Percentiles rank a stretch among this genome's conserved stretches.
phyloP scores from a whole-genome alignment of 2,113 vertebrate species.

The Campylomormyrus tamandua region DNA sequence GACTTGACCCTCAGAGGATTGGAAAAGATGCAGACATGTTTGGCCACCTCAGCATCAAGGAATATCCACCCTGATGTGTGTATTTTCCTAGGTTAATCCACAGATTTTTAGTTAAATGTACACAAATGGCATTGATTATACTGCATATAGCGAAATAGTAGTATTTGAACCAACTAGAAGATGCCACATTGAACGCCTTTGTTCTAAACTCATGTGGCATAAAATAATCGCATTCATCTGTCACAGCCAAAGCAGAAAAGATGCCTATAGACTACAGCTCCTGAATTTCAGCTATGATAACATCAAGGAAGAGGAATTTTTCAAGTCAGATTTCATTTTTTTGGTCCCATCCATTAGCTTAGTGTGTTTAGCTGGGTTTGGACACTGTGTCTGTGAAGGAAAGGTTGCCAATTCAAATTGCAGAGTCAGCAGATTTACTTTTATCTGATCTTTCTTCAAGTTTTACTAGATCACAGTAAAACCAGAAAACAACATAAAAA shows the following conservation, averaged over 20 bases:
- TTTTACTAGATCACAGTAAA: background rate
- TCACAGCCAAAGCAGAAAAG: background rate
- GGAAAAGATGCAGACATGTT: background rate
- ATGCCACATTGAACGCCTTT: background rate
- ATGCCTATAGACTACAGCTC: background rate
- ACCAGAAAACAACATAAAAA: background rate
- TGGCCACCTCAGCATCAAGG: background rate
- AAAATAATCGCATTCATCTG: background rate
- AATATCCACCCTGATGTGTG: background rate
- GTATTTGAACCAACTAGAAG: background rate
- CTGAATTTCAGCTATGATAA: background rate
- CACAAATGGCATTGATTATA: background rate
- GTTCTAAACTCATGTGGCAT: background rate
- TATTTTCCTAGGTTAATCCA: background rate
- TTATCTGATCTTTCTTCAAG: background rate
- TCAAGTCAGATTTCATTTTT: background rate
- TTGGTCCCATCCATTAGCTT: background rate
- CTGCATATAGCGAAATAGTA: background rate
- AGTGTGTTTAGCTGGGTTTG: background rate
- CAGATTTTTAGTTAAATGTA: background rate
- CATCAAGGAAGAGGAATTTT: background rate
- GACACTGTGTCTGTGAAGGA: background rate
- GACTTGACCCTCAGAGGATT: too few relatives aligned
- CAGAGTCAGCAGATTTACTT: background rate
- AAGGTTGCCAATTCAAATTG: background rate